Percentiles rank a stretch among this genome's conserved stretches.
phyloP scores from a whole-genome alignment of 1,140 invertebrate genomes.

The Triops cancriformis region DNA sequence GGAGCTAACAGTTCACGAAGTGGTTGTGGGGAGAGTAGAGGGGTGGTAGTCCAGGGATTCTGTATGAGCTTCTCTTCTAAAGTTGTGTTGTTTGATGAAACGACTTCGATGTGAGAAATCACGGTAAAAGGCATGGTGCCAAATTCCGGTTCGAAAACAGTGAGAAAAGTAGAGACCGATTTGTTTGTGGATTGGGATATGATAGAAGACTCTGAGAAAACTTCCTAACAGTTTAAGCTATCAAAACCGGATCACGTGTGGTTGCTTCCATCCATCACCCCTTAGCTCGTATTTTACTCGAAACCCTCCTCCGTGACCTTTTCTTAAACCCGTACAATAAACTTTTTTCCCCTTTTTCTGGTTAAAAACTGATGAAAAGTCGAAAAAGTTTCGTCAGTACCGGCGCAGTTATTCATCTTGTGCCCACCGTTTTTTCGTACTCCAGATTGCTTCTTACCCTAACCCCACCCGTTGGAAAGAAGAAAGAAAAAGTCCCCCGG shows the following conservation, averaged over 20 bases:
- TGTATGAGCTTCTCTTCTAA: background rate
- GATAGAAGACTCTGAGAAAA: background rate
- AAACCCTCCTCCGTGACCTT: background rate
- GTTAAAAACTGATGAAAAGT: background rate
- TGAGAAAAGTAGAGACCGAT: background rate
- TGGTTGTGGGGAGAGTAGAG: background rate
- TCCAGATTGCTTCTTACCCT: background rate
- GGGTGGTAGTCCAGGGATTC: too few species aligned
- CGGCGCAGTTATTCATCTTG: background rate
- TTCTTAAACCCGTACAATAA: background rate
- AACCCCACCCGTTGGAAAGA: background rate
- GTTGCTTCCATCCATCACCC: slow-evolving; percentile 8
- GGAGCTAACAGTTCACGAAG: background rate
- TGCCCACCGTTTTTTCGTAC: background rate
- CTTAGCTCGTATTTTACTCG: background rate
- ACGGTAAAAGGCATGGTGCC: background rate
- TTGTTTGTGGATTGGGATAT: background rate
- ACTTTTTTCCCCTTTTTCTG: background rate
- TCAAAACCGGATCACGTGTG: slow-evolving; percentile 4
- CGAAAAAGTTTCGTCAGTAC: background rate
- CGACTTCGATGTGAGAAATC: background rate
- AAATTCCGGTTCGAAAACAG: background rate
- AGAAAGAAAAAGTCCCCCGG: background rate
- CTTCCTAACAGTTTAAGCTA: background rate
- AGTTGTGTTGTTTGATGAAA: background rate